Evolutionary conservation across 2,888 invertebrate species (phyloP), one percentile per base, ranked within the genome.

Genomic region (Sussaba pulchella): DNA sequence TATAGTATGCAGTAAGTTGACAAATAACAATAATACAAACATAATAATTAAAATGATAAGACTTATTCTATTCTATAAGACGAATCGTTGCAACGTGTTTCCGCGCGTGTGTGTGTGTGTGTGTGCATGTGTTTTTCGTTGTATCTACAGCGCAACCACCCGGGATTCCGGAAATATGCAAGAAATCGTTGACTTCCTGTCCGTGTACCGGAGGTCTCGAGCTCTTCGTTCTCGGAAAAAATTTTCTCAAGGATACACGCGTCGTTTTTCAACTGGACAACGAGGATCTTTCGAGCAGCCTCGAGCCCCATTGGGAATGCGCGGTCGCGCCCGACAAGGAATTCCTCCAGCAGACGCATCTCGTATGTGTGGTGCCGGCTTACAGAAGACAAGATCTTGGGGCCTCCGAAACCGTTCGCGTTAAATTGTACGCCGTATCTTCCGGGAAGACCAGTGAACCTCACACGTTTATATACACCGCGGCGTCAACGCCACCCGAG

Each of bases 121-220:
- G n/a, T n/a, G n/a, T n/a, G n/a, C n/a, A n/a, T n/a, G n/a, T n/a
- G n/a, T n/a, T n/a, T n/a, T n/a, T n/a, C n/a, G n/a, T n/a, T n/a
- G n/a, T n/a, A n/a, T n/a, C n/a, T n/a, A n/a, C 91, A 97, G 98
- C 98, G 41, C 98, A 98, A 93, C 98, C 98, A 12, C 98, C 98
- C 1, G 98, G 98, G 73, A 95, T 97, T 67, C 98, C 98, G 12
- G 98, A 98, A 93, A 98, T 98, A 82, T 97, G 97, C 89, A 97
- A 97, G 91, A 98, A 97, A 92, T 98, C 98, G 0, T 92, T 97
- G 9, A 95, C 95, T 26, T 96, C 97, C 24, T 96, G 96, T 89
- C 96, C 96, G 6, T 96, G 96, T 2, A 94, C 94, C 66, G 98
- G 98, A 6, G 97, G 97, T 0, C 92, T 96, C 78, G 98, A 98